Percentiles rank a stretch among this genome's conserved stretches.
phyloP scores from a whole-genome alignment of 1,140 invertebrate genomes.

The Babylonia areolata region DNA sequence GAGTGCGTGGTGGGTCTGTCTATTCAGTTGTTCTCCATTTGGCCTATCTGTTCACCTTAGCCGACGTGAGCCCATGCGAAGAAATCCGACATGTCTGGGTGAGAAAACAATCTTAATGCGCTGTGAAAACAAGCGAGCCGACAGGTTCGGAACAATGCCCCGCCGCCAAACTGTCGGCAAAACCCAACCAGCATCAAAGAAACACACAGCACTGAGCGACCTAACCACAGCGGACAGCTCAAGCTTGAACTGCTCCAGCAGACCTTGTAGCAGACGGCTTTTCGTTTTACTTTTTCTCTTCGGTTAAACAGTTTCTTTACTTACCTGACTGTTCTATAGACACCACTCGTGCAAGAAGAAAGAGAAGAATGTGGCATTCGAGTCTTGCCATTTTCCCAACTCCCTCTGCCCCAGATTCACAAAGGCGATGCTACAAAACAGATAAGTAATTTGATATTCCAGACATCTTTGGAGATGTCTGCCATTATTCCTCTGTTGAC shows the following conservation, averaged over 20 bases:
- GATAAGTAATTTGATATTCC: slow-evolving; percentile 30
- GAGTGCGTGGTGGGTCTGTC: too few species aligned
- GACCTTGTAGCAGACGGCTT: slow-evolving; percentile 29
- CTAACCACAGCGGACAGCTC: not conserved
- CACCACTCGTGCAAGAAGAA: not conserved
- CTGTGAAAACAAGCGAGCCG: too few species aligned
- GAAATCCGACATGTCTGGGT: too few species aligned
- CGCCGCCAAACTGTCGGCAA: too few species aligned
- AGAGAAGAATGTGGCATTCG: not conserved
- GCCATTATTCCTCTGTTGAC: slow-evolving; percentile 27
- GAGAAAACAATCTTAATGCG: too few species aligned
- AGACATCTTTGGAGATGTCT: slow-evolving; percentile 34
- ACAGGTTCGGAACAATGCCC: too few species aligned
- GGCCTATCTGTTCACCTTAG: too few species aligned
- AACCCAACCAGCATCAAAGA: not conserved
- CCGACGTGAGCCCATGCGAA: too few species aligned
- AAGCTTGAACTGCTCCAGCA: not conserved
- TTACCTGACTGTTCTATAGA: slow-evolving; percentile 29
- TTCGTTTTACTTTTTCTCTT: not conserved
- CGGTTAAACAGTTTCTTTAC: not conserved
- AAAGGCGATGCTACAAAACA: not conserved
- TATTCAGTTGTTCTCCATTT: too few species aligned
- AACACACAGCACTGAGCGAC: not conserved
- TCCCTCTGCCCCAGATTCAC: not conserved
- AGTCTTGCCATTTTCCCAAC: slow-evolving; percentile 15